Base-by-base conservation (phyloP, 2,797 vertebrate genomes). In the Sebastes minor region DNA sequence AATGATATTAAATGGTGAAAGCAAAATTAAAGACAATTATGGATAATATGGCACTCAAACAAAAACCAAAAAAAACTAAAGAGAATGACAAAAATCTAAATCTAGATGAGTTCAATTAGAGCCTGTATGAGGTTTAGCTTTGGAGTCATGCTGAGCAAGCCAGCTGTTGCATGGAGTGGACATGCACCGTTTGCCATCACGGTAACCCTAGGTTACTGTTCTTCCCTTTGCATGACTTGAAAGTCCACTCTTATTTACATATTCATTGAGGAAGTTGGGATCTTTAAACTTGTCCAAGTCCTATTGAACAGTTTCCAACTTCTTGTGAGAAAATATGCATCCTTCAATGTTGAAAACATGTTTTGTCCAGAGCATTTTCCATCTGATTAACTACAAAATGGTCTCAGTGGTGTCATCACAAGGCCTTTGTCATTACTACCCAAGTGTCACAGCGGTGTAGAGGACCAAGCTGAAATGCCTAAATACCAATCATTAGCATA, bases 1-100 rank as follows among this genome's bases (percentile, higher is more conserved):
- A 94, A 95, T 94, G 88, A 84, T 91, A 91, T 95, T 92, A 93
- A 94, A 92, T 80, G 84, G 81, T 49, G 42, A 75, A 49, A 49
- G 76, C 9, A n/a, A 91, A 93, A 95, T 94, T 89, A 93, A 92
- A 91, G 72, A 91, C 88, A 88, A 94, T 95, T 91, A 88, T 70
- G 80, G 76, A 88, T 93, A 91, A 94, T 92, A 91, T 74, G 68
- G 70, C 46, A 60, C 61, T 86, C 71, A 73, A 71, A 78, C 78
- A 55, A 66, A 49, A 49, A 27, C 35, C 0, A 32, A 67, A 76
- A 78, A 84, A 76, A 64, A 8, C 12, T 5, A 68, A 77, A 83
- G 28, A 61, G 53, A 80, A 80, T 46, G 46, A 27, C 61, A 81
- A 71, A 86, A 74, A 35, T 38, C 27, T 1, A 69, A 73, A 57